phyloP scores from a whole-genome alignment of 1,140 invertebrate genomes.

The Drosophila cardini region DNA sequence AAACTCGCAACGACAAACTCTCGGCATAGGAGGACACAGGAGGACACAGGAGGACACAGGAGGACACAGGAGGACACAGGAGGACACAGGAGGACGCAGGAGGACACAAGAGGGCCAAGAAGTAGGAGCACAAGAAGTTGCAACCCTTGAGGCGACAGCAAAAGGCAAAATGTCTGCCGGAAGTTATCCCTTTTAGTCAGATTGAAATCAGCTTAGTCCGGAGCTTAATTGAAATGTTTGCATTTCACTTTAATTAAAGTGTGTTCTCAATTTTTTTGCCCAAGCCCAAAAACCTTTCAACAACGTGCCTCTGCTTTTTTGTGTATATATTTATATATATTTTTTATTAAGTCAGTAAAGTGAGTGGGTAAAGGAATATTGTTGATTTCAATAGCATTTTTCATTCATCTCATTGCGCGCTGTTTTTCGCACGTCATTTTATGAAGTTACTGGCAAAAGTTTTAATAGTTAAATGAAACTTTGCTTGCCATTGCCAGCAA shows the following conservation, averaged over 20 bases:
- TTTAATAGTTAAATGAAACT: constrained; percentile 74
- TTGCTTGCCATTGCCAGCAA: constrained; percentile 35
- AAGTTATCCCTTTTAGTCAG: constrained; percentile 82
- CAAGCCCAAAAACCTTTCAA: constrained; percentile 57
- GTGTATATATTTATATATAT: no score
- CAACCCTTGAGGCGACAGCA: constrained; percentile 40
- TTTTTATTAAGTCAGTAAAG: neutral
- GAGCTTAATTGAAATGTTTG: constrained; percentile 78
- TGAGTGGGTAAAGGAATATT: no score
- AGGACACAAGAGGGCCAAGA: neutral
- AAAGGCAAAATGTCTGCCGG: constrained; percentile 63
- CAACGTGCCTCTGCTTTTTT: constrained; percentile 21
- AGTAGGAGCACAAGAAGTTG: constrained; percentile 13
- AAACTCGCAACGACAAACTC: neutral
- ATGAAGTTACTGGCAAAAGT: constrained; percentile 70
- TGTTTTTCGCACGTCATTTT: constrained; percentile 70
- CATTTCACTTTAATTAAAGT: constrained; percentile 80
- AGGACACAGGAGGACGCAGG: neutral
- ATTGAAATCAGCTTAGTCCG: constrained; percentile 78
- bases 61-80: neutral
- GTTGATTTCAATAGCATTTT: constrained; percentile 46
- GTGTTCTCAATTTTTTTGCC: constrained; percentile 40
- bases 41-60: neutral
- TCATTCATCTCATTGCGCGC: constrained; percentile 62
- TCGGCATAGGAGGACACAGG: neutral